Evolutionary conservation across 2,888 invertebrate species (phyloP).

Genomic region (Xanthia icteritia): DNA sequence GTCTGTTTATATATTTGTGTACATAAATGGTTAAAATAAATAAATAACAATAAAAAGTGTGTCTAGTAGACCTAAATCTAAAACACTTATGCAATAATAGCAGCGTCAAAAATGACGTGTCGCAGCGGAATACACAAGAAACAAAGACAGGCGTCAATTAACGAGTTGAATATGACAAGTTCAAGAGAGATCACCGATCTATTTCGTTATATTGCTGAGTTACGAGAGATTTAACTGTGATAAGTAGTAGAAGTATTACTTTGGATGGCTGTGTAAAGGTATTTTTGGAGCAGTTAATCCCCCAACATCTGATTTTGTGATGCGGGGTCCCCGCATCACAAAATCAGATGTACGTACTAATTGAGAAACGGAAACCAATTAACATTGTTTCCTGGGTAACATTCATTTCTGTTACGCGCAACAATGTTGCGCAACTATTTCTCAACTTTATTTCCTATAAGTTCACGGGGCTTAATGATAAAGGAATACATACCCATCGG

Average conservation of each 20-base stretch:
- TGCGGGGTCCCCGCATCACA: no score
- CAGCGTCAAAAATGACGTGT: neutral
- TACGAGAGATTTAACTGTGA: neutral
- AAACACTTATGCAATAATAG: neutral
- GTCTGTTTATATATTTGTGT: no score
- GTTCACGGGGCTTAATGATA: neutral
- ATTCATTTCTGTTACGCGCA: neutral
- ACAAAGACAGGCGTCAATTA: neutral
- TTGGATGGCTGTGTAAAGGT: neutral
- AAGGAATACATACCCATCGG: conserved; percentile 84
- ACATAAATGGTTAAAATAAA: no score
- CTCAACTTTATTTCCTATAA: neutral
- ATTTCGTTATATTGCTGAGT: neutral
- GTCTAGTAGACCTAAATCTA: no score
- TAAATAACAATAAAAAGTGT: no score
- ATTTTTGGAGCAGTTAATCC: neutral
- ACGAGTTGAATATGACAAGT: neutral
- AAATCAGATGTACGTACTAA: no score
- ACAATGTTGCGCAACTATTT: neutral
- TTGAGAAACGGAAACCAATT: neutral
- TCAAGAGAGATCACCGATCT: neutral
- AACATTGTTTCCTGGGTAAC: neutral
- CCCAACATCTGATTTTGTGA: neutral
- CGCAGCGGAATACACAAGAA: neutral
- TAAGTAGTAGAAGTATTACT: neutral